Evolutionary conservation across 1,140 invertebrate species (phyloP), one percentile per base, ranked within the genome.

Genomic region (Ceratitis capitata): DNA sequence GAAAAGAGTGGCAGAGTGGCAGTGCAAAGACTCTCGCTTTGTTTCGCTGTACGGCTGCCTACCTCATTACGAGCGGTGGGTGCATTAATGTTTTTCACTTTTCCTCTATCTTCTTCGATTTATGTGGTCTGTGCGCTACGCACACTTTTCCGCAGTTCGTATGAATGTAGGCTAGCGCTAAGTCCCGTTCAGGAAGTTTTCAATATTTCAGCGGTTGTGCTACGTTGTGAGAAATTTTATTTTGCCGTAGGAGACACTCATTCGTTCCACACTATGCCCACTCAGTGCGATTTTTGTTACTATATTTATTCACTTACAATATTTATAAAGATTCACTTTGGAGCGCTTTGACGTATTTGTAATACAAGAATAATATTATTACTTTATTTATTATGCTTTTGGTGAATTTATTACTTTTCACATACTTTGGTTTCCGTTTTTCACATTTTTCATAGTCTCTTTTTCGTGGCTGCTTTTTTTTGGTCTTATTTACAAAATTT

Each of bases 281-380:
- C 19, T 23, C n/a, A n/a, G n/a, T n/a, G 51, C 51, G 0, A 9
- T 56, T n/a, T 23, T 7, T n/a, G 5, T 14, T 16, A 0, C 78
- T 47, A 16, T 26, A 26, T 19, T 7, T 10, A 47, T 35, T 3
- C 42, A 19, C 29, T 4, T 35, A 47, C 42, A 14, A n/a, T n/a
- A n/a, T n/a, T n/a, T n/a, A n/a, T n/a, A n/a, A n/a, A n/a, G n/a
- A n/a, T 35, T 19, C 32, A 19, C 16, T 61, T 69, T 69, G n/a
- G 32, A 69, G 4, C 58, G 58, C 29, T 69, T 84, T 49, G 58
- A n/a, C 49, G 39, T 29, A 16, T 84, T 84, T 86, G 89, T 88
- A 90, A 90, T 90, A 90, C n/a, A 90, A 90, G 90, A 87, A 87
- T 69, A 86, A 89, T 90, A 90, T 90, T 90, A 89, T 90, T 90